Percentiles rank a stretch among this genome's conserved stretches.
Conservation (phyloP, 2,888 invertebrate species). For the Tipula lateralis region DNA sequence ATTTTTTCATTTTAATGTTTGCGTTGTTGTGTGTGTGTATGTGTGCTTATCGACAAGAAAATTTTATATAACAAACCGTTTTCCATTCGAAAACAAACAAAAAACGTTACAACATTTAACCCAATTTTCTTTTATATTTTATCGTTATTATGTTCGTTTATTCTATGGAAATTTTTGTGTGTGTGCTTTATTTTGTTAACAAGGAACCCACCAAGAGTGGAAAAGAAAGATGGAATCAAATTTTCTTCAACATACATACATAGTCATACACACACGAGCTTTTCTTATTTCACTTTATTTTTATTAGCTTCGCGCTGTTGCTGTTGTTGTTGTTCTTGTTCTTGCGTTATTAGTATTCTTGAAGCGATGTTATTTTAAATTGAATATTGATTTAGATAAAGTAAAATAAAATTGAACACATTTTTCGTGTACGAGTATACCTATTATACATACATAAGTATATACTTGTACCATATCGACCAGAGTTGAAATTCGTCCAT, state of each 20-base stretch:
- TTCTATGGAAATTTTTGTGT: slow-evolving; percentile 4
- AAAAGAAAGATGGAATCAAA: background rate
- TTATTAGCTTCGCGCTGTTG: background rate
- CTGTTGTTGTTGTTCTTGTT: background rate
- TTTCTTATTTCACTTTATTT: slow-evolving; percentile 7
- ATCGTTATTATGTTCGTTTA: background rate
- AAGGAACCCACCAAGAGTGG: background rate
- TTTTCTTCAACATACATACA: background rate
- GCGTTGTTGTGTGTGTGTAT: background rate
- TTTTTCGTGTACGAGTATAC: background rate
- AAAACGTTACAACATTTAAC: slow-evolving; percentile 19
- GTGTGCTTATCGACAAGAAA: background rate
- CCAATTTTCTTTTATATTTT: slow-evolving; percentile 20
- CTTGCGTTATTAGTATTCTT: background rate
- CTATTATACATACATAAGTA: too few species aligned
- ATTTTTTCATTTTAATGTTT: background rate
- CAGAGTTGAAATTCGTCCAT: background rate
- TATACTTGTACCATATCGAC: background rate
- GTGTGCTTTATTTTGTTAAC: background rate
- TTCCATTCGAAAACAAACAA: background rate
- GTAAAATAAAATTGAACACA: background rate
- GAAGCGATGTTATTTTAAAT: slow-evolving; percentile 1
- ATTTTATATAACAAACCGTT: background rate
- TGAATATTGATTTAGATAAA: slow-evolving; percentile 19
- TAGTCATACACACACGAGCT: background rate